Evolutionary conservation across 2,888 invertebrate species (phyloP), one percentile per base, ranked within the genome.

Genomic region (Metacarcinus magister): DNA sequence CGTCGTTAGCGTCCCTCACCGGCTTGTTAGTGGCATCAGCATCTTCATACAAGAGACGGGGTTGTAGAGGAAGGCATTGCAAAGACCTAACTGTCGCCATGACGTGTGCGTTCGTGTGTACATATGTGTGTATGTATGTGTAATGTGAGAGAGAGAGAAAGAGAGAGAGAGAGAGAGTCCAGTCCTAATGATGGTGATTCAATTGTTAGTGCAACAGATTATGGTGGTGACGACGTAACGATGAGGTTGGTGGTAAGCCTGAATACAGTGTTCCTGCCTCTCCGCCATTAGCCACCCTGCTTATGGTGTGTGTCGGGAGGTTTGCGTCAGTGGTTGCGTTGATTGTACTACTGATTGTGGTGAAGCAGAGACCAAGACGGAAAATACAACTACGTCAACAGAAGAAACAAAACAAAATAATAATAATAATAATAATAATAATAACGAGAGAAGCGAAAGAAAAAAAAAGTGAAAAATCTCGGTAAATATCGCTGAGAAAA

Each of bases 1-100:
- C 54, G 89, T 95, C 95, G 82, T 93, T 93, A 95, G 89, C 60
- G 46, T 46, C 93, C 95, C 46, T 95, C 93, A 82, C 89, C 2
- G 87, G 44, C 92, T 92, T 75, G 94, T 94, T 94, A 89, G 94
- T 23, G 94, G 94, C 94, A 60, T 94, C 94, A 94, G 90, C 94
- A 89, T 82, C 94, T 94, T 94, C 94, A 90, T 94, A 87, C 60
- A 28, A 54, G 92, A 54, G 48, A 54, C n/a, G 46, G 92, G n/a
- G 32, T 60, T 28, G 28, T 54, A 32, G 48, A 54, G 54, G 92
- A 32, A 46, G 92, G 54, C n/a, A 32, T 46, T 19, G 32, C 46
- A 28, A 92, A 54, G 92, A 92, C 13, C 54, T 54, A 54, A 92
- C 90, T 87, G 87, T 87, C 87, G 19, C 87, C 10, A 19, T 87